phyloP scores from a whole-genome alignment of 1,140 invertebrate species.

The Drosophila ficusphila region DNA sequence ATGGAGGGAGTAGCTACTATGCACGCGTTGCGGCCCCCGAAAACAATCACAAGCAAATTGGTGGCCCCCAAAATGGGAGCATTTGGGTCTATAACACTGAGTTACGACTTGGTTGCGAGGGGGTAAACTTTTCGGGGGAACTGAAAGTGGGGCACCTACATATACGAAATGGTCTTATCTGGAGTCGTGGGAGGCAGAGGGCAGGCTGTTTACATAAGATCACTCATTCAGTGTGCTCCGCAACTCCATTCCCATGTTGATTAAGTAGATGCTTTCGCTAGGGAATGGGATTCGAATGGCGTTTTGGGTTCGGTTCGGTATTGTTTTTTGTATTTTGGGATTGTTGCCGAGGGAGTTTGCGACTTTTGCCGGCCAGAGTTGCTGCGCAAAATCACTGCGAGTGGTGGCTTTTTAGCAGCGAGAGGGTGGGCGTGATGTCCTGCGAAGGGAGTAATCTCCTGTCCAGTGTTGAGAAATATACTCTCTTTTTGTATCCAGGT shows the following conservation, averaged over 20 bases:
- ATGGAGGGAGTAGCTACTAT: conserved; percentile 34
- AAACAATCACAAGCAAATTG: conserved; percentile 57
- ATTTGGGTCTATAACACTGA: conserved; percentile 38
- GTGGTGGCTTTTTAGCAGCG: conserved; percentile 21
- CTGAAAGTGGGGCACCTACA: conserved; percentile 57
- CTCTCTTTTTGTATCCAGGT: background rate
- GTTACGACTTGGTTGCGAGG: conserved; percentile 18
- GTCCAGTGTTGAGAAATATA: background rate
- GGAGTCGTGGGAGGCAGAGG: conserved; percentile 34
- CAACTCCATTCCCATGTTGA: conserved; percentile 23
- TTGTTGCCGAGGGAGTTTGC: conserved; percentile 38
- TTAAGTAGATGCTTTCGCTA: conserved; percentile 22
- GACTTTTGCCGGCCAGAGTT: conserved; percentile 19
- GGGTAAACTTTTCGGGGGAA: background rate
- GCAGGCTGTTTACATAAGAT: conserved; percentile 48
- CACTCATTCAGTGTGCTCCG: conserved; percentile 27
- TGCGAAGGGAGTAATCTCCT: conserved; percentile 5
- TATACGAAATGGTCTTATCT: conserved; percentile 25
- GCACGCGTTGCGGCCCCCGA: conserved; percentile 33
- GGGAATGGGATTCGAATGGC: conserved; percentile 12
- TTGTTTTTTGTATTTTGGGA: conserved; percentile 22
- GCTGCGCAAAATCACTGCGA: conserved; percentile 36
- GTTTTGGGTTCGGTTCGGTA: background rate
- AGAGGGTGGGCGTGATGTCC: conserved; percentile 4
- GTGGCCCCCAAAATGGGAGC: conserved; percentile 31